Evolutionary conservation across 2,888 invertebrate genomes (phyloP).

Genomic region (Muscina levida): DNA sequence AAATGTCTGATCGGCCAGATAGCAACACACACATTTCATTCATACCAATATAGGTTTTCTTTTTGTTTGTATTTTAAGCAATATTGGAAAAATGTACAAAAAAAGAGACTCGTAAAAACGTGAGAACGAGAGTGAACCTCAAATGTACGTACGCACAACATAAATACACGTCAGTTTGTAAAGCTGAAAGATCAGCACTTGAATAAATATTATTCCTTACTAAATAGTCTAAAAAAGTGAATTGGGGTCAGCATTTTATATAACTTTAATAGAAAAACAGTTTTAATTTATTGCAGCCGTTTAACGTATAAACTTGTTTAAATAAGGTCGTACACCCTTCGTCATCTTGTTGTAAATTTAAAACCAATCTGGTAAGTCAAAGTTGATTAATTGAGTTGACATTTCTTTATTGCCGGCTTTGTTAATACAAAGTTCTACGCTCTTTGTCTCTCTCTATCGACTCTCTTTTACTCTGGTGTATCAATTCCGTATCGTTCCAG

Average conservation of each 20-base stretch:
- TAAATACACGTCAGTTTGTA: constrained; percentile 17
- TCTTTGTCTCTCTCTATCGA: too few relatives aligned
- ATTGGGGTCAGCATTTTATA: too few relatives aligned
- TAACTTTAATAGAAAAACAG: too few relatives aligned
- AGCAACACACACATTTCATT: constrained; percentile 31
- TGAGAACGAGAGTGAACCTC: too few relatives aligned
- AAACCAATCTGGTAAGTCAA: neutral
- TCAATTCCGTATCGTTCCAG: constrained; percentile 13
- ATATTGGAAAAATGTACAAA: too few relatives aligned
- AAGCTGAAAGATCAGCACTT: constrained; percentile 5
- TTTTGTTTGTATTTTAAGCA: too few relatives aligned
- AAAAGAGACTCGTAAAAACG: too few relatives aligned
- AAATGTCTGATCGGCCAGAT: constrained; percentile 22
- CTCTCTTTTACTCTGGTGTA: constrained; percentile 5
- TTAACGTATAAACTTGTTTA: neutral
- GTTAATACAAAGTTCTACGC: too few relatives aligned
- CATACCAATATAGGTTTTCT: constrained; percentile 5
- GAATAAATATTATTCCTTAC: constrained; percentile 34
- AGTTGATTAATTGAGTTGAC: neutral
- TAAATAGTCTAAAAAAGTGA: too few relatives aligned
- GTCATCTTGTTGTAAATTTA: too few relatives aligned
- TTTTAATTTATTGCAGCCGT: neutral
- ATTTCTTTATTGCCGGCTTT: constrained; percentile 14
- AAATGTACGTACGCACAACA: too few relatives aligned
- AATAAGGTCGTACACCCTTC: constrained; percentile 9